Evolutionary conservation across 1,140 invertebrate species (phyloP).

Genomic region (Drosophila murphyi): DNA sequence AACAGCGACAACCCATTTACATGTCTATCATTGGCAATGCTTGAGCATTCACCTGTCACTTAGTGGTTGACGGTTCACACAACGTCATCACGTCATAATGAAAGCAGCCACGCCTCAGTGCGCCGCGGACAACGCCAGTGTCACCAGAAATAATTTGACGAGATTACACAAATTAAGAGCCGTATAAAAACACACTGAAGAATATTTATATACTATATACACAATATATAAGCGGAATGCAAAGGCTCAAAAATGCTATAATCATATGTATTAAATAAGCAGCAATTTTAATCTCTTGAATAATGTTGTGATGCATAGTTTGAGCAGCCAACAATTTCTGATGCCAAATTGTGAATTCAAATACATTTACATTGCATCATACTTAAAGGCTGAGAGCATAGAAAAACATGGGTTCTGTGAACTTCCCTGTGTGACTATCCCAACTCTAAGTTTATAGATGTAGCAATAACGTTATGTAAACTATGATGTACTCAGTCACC

Average conservation of each 20-base stretch:
- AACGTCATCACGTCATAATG: constrained; percentile 11
- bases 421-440: no score
- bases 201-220: neutral
- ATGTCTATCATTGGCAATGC: constrained; percentile 66
- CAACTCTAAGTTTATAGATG: no score
- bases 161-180: constrained; percentile 75
- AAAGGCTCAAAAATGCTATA: constrained; percentile 43
- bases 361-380: no score
- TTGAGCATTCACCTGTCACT: constrained; percentile 65
- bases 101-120: constrained; percentile 57
- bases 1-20: constrained; percentile 62
- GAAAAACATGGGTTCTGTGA: no score
- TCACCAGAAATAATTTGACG: constrained; percentile 48
- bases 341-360: no score
- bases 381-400: no score
- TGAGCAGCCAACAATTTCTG: no score
- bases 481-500: no score
- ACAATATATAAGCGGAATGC: constrained; percentile 40
- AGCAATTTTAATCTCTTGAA: constrained; percentile 68
- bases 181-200: constrained; percentile 44
- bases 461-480: no score
- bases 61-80: constrained; percentile 22
- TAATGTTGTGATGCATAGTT: neutral
- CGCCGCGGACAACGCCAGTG: constrained; percentile 13
- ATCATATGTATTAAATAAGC: constrained; percentile 74